Base-by-base conservation (phyloP, 1,140 invertebrate genomes). In the Stenopsyche tienmushanensis region DNA sequence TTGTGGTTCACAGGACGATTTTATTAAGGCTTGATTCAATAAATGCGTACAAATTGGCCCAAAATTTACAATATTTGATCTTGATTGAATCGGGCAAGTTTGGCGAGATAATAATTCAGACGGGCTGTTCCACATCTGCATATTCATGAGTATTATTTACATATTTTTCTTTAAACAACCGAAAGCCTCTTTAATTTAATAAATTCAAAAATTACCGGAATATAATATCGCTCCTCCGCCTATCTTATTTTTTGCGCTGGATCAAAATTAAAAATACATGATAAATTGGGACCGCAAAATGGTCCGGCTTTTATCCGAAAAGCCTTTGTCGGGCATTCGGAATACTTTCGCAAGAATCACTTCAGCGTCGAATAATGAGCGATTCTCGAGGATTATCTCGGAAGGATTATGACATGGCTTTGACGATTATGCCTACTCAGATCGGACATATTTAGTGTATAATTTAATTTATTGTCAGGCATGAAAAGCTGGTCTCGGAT, bases 381-480 rank as follows among this genome's bases (percentile, higher is more conserved):
- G 3, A 55, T 26, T 39, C 17, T 34, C 29, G 26, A 13, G 15
- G 3, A n/a, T 10, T 15, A 55, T 34, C 18, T 29, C 13, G 10
- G 26, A 55, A 34, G n/a, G n/a, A n/a, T n/a, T n/a, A n/a, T 34
- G 13, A 34, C 13, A 34, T 34, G 13, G 8, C 39, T 34, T 34
- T 34, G 25, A 20, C 47, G 21, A 49, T 49, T 49, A 25, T 52
- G 21, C 26, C 45, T 20, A 21, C 45, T 9, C 10, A 17, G 21
- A 24, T 9, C 41, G 41, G n/a, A 17, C 41, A 42, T 42, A 17
- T 49, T 20, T 49, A 17, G 47, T 49, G 47, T 20, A 18, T 49
- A 21, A 55, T 55, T n/a, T 26, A 55, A 55, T 55, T 26, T 39
- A 55, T 34, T 17, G 52, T 55, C 3, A 5, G 25, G 9, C 13